Evolutionary conservation across 2,888 invertebrate species (phyloP), one percentile per base, ranked within the genome.

Genomic region (Eupithecia vulgata): DNA sequence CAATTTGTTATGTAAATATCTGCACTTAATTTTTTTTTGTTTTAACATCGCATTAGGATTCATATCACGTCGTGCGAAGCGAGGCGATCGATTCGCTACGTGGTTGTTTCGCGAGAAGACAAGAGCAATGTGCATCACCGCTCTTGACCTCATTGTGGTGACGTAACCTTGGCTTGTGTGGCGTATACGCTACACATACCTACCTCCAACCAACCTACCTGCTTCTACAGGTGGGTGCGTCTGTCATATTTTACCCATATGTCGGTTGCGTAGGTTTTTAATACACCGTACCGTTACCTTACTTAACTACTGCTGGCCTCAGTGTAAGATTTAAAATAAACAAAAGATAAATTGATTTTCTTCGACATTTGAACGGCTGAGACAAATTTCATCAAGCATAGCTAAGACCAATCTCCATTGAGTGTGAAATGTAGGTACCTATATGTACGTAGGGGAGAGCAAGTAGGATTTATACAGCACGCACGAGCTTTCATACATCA

Each of bases 121-220:
- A 84, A 84, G 82, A 82, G 80, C 82, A 83, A 82, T 57, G 80
- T 82, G 81, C 82, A 84, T 84, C 81, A 78, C 70, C 79, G 83
- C 81, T 86, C 86, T 87, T 88, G 86, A 87, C 88, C 86, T 79
- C 84, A 80, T 82, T 88, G 78, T 17, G 62, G 45, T 81, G 80
- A 84, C 81, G 82, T 81, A 83, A 86, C 81, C 84, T 83, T 81
- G 82, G 75, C 67, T 72, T 66, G 65, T 37, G 70, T 62, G 59
- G 73, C 75, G n/a, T 10, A 37, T 34, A 17, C 34, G 42, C 42
- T 37, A 37, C 37, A 1, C 8, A 37, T 37, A 37, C 37, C 5
- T 37, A 37, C 7, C 37, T 37, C 37, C 7, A 5, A 45, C 37
- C 7, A 5, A 45, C 45, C 2, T 57, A 25, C 57, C 21, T 25